Evolutionary conservation across 2,888 invertebrate genomes (phyloP).

Genomic region (Nipponacmea schrenckii): DNA sequence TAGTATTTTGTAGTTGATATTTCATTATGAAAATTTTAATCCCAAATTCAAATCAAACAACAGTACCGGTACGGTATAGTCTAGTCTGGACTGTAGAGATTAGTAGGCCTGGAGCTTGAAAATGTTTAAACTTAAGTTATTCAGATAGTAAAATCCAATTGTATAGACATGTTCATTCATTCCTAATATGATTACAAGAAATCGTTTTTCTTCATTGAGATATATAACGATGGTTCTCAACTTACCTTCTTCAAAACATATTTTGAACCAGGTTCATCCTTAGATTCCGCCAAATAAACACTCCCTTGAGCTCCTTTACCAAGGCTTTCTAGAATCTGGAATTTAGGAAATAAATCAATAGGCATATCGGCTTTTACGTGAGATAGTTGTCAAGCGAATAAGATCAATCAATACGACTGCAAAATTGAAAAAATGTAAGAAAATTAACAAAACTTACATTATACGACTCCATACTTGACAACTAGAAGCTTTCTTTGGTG

Average conservation of each 20-base stretch:
- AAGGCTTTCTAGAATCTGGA: conserved; percentile 56
- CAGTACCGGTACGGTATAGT: too few relatives aligned
- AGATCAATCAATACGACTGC: not conserved
- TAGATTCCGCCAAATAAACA: conserved; percentile 53
- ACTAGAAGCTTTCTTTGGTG: conserved; percentile 47
- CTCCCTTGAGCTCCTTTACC: conserved; percentile 61
- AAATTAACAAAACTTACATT: conserved; percentile 34
- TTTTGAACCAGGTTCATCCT: conserved; percentile 40
- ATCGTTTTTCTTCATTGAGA: too few relatives aligned
- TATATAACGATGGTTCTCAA: too few relatives aligned
- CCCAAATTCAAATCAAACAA: too few relatives aligned
- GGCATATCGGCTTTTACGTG: not conserved
- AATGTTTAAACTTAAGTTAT: too few relatives aligned
- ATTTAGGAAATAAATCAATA: conserved; percentile 10
- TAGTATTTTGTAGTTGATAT: too few relatives aligned
- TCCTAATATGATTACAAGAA: too few relatives aligned
- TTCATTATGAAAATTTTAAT: too few relatives aligned
- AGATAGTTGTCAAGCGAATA: not conserved
- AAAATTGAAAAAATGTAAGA: not conserved
- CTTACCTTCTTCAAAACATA: conserved; percentile 63
- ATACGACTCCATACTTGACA: conserved; percentile 60
- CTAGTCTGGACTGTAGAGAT: too few relatives aligned
- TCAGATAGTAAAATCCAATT: too few relatives aligned
- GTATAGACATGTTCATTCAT: too few relatives aligned
- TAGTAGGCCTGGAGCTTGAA: too few relatives aligned